These are phyloP conservation scores for Hemicrepidius hirtus DNA, from an alignment of 2,888 invertebrate genomes.

Conservation along the genomic window DNA sequence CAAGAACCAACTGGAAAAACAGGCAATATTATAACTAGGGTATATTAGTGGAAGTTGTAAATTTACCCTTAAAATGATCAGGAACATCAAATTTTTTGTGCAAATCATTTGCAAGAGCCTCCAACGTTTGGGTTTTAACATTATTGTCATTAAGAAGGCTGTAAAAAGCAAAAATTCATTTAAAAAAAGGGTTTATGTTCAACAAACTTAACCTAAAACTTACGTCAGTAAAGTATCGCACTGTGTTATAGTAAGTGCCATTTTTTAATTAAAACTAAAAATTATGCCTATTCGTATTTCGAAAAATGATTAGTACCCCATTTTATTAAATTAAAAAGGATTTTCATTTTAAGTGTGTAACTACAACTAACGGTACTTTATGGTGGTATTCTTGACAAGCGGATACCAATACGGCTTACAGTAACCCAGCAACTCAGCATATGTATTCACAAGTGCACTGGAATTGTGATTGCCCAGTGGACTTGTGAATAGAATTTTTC, in stretches of 20 bases:
- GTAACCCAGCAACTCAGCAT: too few relatives aligned
- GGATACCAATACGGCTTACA: too few relatives aligned
- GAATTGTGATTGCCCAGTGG: too few relatives aligned
- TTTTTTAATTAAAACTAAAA: slow-evolving; percentile 51
- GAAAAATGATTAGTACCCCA: too few relatives aligned
- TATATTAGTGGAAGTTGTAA: neutral
- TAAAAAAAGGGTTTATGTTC: slow-evolving; percentile 43
- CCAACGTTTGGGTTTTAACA: slow-evolving; percentile 84
- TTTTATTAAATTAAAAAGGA: too few relatives aligned
- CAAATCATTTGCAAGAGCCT: slow-evolving; percentile 83
- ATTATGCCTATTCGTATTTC: too few relatives aligned
- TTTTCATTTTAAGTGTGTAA: too few relatives aligned
- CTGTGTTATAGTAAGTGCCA: slow-evolving; percentile 74
- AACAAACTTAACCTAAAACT: slow-evolving; percentile 42
- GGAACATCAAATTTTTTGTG: slow-evolving; percentile 86
- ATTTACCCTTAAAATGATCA: slow-evolving; percentile 85
- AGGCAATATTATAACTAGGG: neutral
- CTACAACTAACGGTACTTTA: too few relatives aligned
- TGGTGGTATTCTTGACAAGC: too few relatives aligned
- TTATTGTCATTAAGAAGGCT: slow-evolving; percentile 85
- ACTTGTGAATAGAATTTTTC: too few relatives aligned
- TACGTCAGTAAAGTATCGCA: slow-evolving; percentile 73
- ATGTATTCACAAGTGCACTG: too few relatives aligned
- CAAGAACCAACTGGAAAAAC: slow-evolving; percentile 77
- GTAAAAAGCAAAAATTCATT: slow-evolving; percentile 61